Percentiles rank a stretch among this genome's conserved stretches.
These are phyloP conservation scores for Prochilodus magdalenae DNA, from an alignment of 2,113 vertebrate genomes.

Conservation along the genomic window DNA sequence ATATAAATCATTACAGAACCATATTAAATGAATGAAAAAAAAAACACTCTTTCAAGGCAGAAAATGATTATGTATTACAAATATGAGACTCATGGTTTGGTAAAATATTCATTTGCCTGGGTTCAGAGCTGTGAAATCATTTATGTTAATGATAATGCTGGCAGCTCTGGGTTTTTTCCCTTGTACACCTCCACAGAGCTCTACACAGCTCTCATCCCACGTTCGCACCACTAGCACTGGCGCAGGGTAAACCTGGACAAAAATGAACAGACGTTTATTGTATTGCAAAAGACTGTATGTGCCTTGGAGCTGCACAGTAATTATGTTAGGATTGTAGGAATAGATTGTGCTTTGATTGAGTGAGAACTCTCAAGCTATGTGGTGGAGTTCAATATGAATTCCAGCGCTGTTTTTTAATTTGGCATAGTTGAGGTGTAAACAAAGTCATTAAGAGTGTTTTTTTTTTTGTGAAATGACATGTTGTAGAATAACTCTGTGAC, in stretches of 20 bases:
- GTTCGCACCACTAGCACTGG: neutral
- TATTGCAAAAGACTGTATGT: neutral
- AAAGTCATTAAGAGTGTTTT: too few species aligned
- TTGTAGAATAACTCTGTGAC: too few species aligned
- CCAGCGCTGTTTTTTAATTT: too few species aligned
- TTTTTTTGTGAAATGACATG: too few species aligned
- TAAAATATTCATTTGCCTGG: neutral
- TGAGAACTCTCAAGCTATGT: neutral
- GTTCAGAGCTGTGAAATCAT: neutral
- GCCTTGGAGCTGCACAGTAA: neutral
- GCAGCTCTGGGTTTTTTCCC: neutral
- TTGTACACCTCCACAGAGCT: neutral
- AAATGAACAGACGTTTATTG: neutral
- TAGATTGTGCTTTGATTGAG: neutral
- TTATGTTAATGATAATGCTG: neutral
- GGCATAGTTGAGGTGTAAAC: too few species aligned
- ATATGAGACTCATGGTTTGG: neutral
- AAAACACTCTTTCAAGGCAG: neutral
- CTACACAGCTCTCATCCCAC: neutral
- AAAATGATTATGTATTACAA: neutral
- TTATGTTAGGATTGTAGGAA: neutral
- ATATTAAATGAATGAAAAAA: neutral
- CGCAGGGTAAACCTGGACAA: neutral
- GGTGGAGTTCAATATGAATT: too few species aligned
- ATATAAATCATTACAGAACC: constrained; percentile 34